Conservation (phyloP, 2,797 vertebrate genomes). For the Champsocephalus esox region DNA sequence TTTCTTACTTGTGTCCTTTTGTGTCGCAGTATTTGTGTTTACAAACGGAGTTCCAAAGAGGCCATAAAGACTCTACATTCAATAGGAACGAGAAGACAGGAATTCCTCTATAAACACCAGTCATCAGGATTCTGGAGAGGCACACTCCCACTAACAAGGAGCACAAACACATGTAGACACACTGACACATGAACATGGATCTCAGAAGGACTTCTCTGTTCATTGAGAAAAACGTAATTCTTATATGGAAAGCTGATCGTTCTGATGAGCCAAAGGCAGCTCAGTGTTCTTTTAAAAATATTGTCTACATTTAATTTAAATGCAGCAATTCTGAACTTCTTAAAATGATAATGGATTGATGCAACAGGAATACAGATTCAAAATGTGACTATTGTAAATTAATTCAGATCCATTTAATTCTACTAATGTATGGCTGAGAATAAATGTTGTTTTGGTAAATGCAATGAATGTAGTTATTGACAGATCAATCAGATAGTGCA, state of each 20-base stretch:
- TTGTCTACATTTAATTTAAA: background rate
- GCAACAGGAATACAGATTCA: background rate
- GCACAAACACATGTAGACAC: constrained; percentile 59
- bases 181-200: constrained; percentile 18
- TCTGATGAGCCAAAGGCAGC: background rate
- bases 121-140: constrained; percentile 54
- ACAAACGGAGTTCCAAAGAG: constrained; percentile 73
- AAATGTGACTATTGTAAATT: background rate
- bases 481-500: background rate
- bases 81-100: constrained; percentile 71
- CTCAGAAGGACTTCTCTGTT: constrained; percentile 4
- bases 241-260: background rate
- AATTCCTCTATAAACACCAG: constrained; percentile 80
- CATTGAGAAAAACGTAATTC: background rate
- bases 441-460: no score
- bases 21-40: constrained; percentile 74
- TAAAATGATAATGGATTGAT: no score
- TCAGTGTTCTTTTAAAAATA: background rate
- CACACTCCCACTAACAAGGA: constrained; percentile 68
- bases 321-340: background rate
- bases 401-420: background rate
- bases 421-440: background rate
- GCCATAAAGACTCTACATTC: constrained; percentile 70
- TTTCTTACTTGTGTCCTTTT: constrained; percentile 57
- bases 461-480: background rate